Evolutionary conservation across 2,888 invertebrate species (phyloP).

Genomic region (Dyspetes luteomarginatus): DNA sequence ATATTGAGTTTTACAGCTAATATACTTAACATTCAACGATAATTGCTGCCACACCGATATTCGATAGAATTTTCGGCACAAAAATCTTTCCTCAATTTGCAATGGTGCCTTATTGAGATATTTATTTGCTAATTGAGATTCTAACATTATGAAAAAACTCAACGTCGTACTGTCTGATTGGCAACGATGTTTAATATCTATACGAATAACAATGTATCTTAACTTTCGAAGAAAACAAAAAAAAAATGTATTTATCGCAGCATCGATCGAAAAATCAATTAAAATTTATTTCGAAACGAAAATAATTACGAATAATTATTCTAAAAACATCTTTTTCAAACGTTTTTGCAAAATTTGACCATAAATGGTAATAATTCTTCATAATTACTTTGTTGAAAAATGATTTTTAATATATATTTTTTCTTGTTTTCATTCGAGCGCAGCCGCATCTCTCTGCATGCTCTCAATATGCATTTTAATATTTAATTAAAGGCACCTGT

Average conservation of each 20-base stretch:
- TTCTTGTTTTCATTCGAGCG: not conserved
- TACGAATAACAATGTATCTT: slow-evolving; percentile 52
- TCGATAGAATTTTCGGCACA: not conserved
- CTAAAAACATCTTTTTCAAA: not conserved
- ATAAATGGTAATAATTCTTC: not conserved
- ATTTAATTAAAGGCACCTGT: slow-evolving; percentile 63
- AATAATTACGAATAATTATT: not conserved
- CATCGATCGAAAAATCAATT: not conserved
- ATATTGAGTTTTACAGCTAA: slow-evolving; percentile 46
- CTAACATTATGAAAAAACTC: slow-evolving; percentile 19
- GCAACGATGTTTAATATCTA: slow-evolving; percentile 56
- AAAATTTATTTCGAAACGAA: not conserved
- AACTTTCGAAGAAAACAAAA: slow-evolving; percentile 15
- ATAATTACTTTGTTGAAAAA: slow-evolving; percentile 1
- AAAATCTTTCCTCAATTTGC: not conserved
- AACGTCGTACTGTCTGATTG: slow-evolving; percentile 49
- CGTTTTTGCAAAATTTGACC: not conserved
- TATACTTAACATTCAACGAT: slow-evolving; percentile 58
- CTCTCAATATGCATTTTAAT: slow-evolving; percentile 19
- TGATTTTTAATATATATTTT: not conserved
- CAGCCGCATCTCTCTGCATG: not conserved
- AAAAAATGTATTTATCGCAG: not conserved
- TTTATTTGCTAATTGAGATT: not conserved
- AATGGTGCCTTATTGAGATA: not conserved
- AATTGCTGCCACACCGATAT: slow-evolving; percentile 48